A percentile compares a stretch with the other conserved stretches of the same genome.
Conservation (phyloP, 2,888 invertebrate species). For the Anoncus sp. region DNA sequence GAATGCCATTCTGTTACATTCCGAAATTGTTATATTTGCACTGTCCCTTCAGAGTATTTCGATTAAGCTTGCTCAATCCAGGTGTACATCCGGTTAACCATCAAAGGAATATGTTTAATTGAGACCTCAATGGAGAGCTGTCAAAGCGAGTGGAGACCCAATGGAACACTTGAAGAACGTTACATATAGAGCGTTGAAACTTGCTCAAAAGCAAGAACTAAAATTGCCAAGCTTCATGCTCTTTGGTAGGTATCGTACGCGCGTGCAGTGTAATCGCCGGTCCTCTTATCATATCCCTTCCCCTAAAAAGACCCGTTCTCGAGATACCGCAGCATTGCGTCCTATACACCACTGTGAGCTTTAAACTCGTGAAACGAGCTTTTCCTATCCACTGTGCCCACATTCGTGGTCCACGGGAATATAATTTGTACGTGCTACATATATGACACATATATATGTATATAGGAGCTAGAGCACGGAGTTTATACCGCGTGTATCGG, state of each 20-base stretch:
- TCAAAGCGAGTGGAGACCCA: conserved; percentile 63
- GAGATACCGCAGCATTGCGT: conserved; percentile 20
- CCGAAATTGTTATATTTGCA: no score
- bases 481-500: conserved; percentile 38
- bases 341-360: conserved; percentile 1
- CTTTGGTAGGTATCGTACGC: conserved; percentile 53
- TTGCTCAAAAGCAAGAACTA: conserved; percentile 55
- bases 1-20: no score
- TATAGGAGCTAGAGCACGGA: neutral
- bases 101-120: conserved; percentile 67
- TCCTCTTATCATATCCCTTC: conserved; percentile 18
- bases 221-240: conserved; percentile 44
- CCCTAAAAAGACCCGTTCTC: neutral
- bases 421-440: conserved; percentile 56
- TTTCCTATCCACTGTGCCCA: conserved; percentile 34
- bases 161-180: conserved; percentile 11
- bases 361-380: conserved; percentile 32
- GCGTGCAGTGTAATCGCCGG: conserved; percentile 33
- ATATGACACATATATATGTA: conserved; percentile 19
- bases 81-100: neutral
- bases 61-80: neutral
- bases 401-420: conserved; percentile 43
- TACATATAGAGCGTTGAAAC: conserved; percentile 38
- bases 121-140: conserved; percentile 69
- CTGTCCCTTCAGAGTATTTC: no score